Percentiles rank a stretch among this genome's conserved stretches.
Evolutionary conservation across 35 echinoderm and acorn worm species (phyloP).

Genomic region (Patiria miniata): DNA sequence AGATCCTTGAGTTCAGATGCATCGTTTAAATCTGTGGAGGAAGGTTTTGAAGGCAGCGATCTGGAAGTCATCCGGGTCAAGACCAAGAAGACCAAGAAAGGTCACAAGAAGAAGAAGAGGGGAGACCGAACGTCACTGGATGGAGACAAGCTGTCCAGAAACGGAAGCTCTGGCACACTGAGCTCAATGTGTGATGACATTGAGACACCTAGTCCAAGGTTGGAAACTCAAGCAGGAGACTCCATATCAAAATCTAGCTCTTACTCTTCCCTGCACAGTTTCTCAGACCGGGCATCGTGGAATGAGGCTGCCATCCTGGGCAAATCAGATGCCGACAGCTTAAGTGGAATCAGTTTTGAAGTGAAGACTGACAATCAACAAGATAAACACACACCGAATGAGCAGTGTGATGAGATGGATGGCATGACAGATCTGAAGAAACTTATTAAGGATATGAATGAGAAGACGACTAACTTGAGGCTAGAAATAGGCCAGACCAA

Average conservation of each 20-base stretch:
- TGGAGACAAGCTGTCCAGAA: neutral
- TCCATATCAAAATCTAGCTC: constrained; percentile 14
- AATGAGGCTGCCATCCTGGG: neutral
- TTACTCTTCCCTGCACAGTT: constrained; percentile 20
- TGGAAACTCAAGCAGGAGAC: neutral
- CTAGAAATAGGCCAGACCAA: too few relatives aligned
- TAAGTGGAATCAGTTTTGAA: too few relatives aligned
- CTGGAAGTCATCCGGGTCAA: constrained; percentile 64
- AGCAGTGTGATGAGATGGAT: neutral
- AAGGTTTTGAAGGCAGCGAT: constrained; percentile 20
- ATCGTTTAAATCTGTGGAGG: neutral
- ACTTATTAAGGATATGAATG: neutral
- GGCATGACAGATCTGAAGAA: neutral
- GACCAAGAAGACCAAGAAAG: constrained; percentile 49
- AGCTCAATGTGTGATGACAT: neutral
- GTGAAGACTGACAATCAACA: neutral
- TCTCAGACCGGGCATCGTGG: constrained; percentile 2
- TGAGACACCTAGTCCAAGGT: constrained; percentile 25
- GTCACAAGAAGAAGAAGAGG: constrained; percentile 50
- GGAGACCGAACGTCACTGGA: neutral
- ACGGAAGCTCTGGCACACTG: neutral
- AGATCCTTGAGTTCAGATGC: neutral
- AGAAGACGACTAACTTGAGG: neutral
- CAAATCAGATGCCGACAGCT: neutral
- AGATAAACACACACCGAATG: neutral